Percentiles rank a stretch among this genome's conserved stretches.
phyloP scores from a whole-genome alignment of 2,797 vertebrate species.

The Lagodon rhomboides region DNA sequence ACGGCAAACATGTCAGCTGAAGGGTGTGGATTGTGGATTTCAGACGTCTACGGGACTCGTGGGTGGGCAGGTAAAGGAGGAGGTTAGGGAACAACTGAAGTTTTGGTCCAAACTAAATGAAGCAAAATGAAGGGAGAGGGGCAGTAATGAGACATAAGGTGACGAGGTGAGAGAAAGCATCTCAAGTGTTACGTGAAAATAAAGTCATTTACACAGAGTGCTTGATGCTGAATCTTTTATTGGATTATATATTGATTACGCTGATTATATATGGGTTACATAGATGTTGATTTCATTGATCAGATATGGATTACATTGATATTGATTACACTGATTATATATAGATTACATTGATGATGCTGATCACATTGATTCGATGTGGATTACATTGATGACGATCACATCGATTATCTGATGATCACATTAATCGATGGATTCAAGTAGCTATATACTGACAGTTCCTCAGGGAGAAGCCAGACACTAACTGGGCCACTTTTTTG shows the following conservation, averaged over 20 bases:
- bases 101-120: neutral
- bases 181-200: neutral
- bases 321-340: neutral
- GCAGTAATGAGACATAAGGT: neutral
- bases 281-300: neutral
- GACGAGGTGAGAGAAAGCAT: neutral
- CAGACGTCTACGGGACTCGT: too few relatives aligned
- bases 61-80: too few relatives aligned
- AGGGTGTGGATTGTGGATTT: too few relatives aligned
- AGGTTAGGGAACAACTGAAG: too few relatives aligned
- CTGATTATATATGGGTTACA: neutral
- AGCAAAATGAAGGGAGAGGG: neutral
- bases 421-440: neutral
- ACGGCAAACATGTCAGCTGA: too few relatives aligned
- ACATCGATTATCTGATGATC: neutral
- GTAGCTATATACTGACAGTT: conserved; percentile 5
- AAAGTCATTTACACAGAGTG: neutral
- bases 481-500: neutral
- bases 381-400: too few relatives aligned
- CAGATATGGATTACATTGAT: neutral
- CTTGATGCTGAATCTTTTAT: neutral
- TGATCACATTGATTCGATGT: neutral
- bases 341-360: neutral
- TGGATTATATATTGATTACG: neutral
- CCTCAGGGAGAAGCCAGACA: conserved; percentile 74